Evolutionary conservation across 2,888 invertebrate genomes (phyloP).

Genomic region (Allophyes oxyacanthae): DNA sequence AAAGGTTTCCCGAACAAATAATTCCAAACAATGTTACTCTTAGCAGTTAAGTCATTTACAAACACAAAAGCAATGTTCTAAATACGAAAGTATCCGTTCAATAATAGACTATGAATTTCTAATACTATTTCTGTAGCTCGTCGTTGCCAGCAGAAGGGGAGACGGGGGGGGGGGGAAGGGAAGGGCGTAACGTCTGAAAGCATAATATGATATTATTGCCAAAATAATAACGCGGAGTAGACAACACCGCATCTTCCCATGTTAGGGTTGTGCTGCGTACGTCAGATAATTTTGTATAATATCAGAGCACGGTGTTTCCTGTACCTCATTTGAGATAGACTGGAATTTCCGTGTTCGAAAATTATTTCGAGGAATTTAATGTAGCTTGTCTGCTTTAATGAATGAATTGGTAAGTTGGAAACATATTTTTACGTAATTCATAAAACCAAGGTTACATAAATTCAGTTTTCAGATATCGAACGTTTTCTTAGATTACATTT

Average conservation of each 20-base stretch:
- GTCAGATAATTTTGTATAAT: conserved; percentile 35
- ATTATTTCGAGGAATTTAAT: conserved; percentile 1
- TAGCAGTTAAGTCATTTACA: conserved; percentile 50
- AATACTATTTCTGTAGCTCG: conserved; percentile 79
- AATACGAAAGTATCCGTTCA: conserved; percentile 75
- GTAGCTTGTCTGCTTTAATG: neutral
- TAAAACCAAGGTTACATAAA: no score
- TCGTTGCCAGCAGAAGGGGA: conserved; percentile 69
- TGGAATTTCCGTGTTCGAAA: neutral
- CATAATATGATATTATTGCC: conserved; percentile 81
- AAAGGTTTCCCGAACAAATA: no score
- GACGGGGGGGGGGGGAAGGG: conserved; percentile 45
- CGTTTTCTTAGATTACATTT: neutral
- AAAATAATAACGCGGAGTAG: conserved; percentile 78
- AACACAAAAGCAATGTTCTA: conserved; percentile 72
- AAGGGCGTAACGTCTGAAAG: conserved; percentile 70
- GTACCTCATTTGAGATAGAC: neutral
- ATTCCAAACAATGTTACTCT: conserved; percentile 5
- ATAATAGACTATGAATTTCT: conserved; percentile 83
- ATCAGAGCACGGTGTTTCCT: conserved; percentile 3
- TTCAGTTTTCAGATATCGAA: neutral
- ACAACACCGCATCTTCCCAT: conserved; percentile 64
- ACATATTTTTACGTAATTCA: no score
- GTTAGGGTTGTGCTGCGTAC: conserved; percentile 60
- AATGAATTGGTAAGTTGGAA: no score